Conservation (phyloP, 2,888 invertebrate species). For the Drosophila eohydei region DNA sequence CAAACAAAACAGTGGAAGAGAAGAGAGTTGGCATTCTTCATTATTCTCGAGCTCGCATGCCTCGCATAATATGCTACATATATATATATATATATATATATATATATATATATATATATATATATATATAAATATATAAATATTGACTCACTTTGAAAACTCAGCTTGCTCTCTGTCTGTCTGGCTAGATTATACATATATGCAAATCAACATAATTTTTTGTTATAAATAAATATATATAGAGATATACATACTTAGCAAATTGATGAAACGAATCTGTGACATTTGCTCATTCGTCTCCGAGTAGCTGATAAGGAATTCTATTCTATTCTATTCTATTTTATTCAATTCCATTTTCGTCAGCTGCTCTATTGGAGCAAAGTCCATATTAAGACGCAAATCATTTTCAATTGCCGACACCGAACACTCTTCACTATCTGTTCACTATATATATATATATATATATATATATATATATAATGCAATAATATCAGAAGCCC, state of each 20-base stretch:
- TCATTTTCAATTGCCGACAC: slow-evolving; percentile 36
- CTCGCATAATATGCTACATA: neutral
- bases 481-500: slow-evolving; percentile 25
- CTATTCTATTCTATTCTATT: slow-evolving; percentile 23
- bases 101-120: no score
- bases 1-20: slow-evolving; percentile 1
- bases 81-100: neutral
- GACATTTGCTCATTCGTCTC: slow-evolving; percentile 20
- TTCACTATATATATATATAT: neutral
- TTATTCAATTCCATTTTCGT: slow-evolving; percentile 33
- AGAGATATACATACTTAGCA: neutral
- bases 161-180: neutral
- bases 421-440: slow-evolving; percentile 15
- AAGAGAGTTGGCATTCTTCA: slow-evolving; percentile 23
- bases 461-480: slow-evolving; percentile 8
- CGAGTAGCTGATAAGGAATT: slow-evolving; percentile 41
- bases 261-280: slow-evolving; percentile 19
- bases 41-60: slow-evolving; percentile 26
- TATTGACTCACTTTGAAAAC: slow-evolving; percentile 2
- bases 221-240: slow-evolving; percentile 8
- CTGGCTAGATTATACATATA: slow-evolving; percentile 24
- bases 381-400: slow-evolving; percentile 42
- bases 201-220: slow-evolving; percentile 41
- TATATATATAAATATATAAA: slow-evolving; percentile 11
- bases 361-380: slow-evolving; percentile 23